Base-by-base conservation (phyloP, 2,113 vertebrate species). In the Geococcyx californianus region DNA sequence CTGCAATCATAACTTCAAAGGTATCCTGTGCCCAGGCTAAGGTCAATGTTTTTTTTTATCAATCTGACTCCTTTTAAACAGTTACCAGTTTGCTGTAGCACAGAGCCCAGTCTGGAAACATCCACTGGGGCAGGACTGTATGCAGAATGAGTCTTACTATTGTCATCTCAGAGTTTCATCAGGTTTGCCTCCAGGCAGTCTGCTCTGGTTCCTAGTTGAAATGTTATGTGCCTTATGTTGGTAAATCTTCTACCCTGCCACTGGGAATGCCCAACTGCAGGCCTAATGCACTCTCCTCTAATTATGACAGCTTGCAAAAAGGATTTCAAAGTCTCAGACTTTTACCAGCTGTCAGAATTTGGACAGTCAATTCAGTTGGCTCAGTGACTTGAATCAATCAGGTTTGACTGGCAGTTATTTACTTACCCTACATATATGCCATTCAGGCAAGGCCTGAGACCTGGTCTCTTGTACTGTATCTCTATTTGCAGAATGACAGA, bases 331-430 rank as follows among this genome's bases (percentile, higher is more conserved):
- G 73, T 92, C 90, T 92, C 73, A 62, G 49, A 60, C 64, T 96
- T 94, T 90, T 78, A 86, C 64, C 85, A 90, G 88, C 86, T 94
- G 94, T 92, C 93, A 95, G 66, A 90, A 92, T 92, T 93, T 87
- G 89, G 92, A 81, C 77, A 92, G 93, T 73, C 69, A 51, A 38
- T 89, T 92, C 68, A 81, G 72, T 78, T 94, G 91, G 67, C 91
- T 95, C 31, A 34, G 67, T 76, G 89, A 64, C 78, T 86, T 93
- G 79, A 94, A 84, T 96, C 93, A 89, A 75, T 96, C 13, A 38
- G 54, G 78, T 90, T 47, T 91, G 87, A 84, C 72, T 93, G 88
- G 87, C 90, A 84, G 59, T 77, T 93, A 87, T 59, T 97, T 93
- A 86, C 93, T 90, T 91, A 77, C 56, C 76, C 79, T 86, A 36